Evolutionary conservation across 2,113 vertebrate species (phyloP).

Genomic region (Parotia lawesii): DNA sequence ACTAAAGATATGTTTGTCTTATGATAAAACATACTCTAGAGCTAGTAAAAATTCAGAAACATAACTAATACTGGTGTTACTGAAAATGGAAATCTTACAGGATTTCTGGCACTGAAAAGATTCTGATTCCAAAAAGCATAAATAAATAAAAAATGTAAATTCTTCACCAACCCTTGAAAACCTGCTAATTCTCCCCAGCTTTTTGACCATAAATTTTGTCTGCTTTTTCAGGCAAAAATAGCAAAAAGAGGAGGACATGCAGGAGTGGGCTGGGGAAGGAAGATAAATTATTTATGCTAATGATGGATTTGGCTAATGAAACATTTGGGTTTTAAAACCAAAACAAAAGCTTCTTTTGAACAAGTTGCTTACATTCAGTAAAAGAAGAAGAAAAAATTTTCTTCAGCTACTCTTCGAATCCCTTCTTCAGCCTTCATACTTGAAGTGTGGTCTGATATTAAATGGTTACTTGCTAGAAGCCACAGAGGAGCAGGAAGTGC

Average conservation of each 20-base stretch:
- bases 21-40: neutral
- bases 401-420: neutral
- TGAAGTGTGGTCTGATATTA: neutral
- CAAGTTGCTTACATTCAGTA: neutral
- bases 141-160: neutral
- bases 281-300: neutral
- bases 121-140: neutral
- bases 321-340: neutral
- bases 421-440: neutral
- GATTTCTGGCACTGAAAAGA: neutral
- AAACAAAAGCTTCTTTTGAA: neutral
- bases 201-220: neutral
- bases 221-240: neutral
- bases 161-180: neutral
- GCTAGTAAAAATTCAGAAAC: neutral
- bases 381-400: neutral
- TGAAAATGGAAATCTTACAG: neutral
- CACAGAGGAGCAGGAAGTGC: conserved; percentile 48
- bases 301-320: neutral
- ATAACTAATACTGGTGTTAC: neutral
- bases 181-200: neutral
- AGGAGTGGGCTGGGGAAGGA: neutral
- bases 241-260: neutral
- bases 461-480: conserved; percentile 26
- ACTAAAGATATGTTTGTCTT: neutral